phyloP scores from a whole-genome alignment of 2,888 invertebrate species.

The Oscheius sp. region DNA sequence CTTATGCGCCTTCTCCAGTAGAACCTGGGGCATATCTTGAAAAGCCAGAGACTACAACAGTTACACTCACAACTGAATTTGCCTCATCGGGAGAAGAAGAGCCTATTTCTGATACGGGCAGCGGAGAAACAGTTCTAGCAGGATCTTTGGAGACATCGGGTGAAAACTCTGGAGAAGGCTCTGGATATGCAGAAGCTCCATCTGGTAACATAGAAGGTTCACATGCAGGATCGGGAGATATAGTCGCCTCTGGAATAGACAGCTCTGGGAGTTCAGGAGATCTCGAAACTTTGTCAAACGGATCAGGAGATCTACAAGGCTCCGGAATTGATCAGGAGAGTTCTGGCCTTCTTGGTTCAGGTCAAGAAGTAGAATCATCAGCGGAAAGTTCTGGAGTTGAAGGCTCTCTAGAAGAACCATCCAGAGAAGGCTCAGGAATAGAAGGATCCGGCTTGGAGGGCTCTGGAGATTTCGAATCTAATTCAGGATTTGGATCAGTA shows the following conservation, averaged over 20 bases:
- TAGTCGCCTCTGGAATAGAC: too few relatives aligned
- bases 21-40: neutral
- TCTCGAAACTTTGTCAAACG: too few relatives aligned
- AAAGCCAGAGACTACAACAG: neutral
- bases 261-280: too few relatives aligned
- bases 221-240: too few relatives aligned
- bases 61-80: too few relatives aligned
- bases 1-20: neutral
- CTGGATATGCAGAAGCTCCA: too few relatives aligned
- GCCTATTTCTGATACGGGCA: neutral
- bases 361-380: neutral
- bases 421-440: neutral
- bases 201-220: too few relatives aligned
- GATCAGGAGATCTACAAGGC: too few relatives aligned
- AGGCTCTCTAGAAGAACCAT: too few relatives aligned
- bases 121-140: neutral
- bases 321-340: neutral
- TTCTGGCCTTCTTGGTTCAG: neutral
- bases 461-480: neutral
- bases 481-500: neutral
- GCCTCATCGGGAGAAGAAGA: neutral
- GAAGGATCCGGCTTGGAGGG: neutral
- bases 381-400: neutral
- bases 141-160: neutral
- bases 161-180: neutral